phyloP scores from a whole-genome alignment of 2,888 invertebrate species.

The Calameuta filiformis region DNA sequence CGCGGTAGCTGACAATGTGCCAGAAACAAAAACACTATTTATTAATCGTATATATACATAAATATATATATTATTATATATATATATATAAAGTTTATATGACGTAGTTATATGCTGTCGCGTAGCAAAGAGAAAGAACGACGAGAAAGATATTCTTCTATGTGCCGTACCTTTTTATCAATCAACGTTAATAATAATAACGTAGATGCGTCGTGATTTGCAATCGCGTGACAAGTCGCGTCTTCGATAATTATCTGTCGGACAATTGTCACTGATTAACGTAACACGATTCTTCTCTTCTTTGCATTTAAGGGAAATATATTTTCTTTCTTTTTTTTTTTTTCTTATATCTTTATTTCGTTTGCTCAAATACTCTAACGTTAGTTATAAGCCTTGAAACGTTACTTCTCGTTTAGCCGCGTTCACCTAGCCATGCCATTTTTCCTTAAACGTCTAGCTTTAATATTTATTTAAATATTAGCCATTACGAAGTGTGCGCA shows the following conservation, averaged over 20 bases:
- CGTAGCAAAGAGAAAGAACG: conserved; percentile 24
- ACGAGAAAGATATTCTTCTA: conserved; percentile 57
- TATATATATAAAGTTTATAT: conserved; percentile 35
- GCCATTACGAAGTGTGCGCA: neutral
- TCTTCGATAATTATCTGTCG: neutral
- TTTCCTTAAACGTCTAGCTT: neutral
- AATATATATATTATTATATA: conserved; percentile 30
- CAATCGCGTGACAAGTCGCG: neutral
- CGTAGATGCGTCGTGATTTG: neutral
- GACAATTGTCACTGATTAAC: neutral
- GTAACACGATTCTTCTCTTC: neutral
- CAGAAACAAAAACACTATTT: conserved; percentile 53
- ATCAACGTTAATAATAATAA: neutral
- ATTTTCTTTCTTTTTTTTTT: neutral
- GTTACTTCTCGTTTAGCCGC: neutral
- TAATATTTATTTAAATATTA: neutral
- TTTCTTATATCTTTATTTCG: neutral
- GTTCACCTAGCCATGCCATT: neutral
- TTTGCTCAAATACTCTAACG: neutral
- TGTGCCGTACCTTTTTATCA: conserved; percentile 55
- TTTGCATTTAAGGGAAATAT: neutral
- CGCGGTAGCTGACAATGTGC: conserved; percentile 50
- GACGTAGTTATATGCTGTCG: conserved; percentile 33
- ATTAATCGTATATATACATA: conserved; percentile 42
- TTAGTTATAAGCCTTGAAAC: neutral